Evolutionary conservation across 2,888 invertebrate species (phyloP).

Genomic region (Acronicta psi): DNA sequence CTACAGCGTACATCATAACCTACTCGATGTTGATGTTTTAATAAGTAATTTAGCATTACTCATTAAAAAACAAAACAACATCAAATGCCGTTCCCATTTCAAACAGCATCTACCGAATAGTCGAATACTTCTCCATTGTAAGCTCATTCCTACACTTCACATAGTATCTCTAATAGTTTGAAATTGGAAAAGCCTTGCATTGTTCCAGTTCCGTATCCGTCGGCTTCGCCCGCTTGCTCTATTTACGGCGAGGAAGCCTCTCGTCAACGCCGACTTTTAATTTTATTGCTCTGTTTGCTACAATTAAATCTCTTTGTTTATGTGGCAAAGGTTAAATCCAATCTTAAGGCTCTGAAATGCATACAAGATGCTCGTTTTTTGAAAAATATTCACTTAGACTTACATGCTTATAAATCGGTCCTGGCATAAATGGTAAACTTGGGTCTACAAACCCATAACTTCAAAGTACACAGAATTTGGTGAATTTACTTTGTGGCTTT

Average conservation of each 20-base stretch:
- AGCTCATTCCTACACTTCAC: constrained; percentile 35
- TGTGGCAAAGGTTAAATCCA: background rate
- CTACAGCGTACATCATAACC: no score
- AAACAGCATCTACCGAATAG: background rate
- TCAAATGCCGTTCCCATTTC: background rate
- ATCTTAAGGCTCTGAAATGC: no score
- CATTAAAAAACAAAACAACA: background rate
- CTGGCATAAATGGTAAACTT: no score
- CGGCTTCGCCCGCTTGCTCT: constrained; percentile 33
- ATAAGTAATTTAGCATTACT: no score
- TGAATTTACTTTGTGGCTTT: constrained; percentile 9
- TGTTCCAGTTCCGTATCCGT: constrained; percentile 35
- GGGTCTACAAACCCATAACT: no score
- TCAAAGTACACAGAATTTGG: background rate
- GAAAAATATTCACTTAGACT: no score
- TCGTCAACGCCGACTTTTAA: constrained; percentile 37
- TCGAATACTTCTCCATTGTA: constrained; percentile 4
- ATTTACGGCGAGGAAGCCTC: constrained; percentile 46
- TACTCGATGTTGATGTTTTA: no score
- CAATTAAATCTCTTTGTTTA: constrained; percentile 23
- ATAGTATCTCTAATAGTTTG: constrained; percentile 52
- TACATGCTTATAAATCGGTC: no score
- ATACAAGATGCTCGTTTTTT: no score
- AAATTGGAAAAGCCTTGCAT: constrained; percentile 55
- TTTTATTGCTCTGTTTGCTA: constrained; percentile 53